Evolutionary conservation across 2,113 vertebrate genomes (phyloP), one percentile per base, ranked within the genome.

Genomic region (Malurus elegans): DNA sequence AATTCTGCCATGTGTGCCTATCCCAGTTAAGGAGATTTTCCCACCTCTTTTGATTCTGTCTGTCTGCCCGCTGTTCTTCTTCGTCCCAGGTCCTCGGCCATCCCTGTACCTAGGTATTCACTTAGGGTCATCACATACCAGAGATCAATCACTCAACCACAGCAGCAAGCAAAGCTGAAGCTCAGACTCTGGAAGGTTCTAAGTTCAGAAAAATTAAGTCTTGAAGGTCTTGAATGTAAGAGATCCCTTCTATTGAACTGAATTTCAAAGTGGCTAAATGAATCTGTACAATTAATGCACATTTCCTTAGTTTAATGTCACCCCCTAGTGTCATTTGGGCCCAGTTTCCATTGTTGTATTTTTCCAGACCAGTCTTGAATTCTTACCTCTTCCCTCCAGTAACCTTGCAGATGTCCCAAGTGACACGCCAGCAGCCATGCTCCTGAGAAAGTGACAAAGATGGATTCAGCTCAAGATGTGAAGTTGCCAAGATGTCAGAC

Each of bases 361-460:
- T 85, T 92, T 50, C 29, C 38, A 36, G 31, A 62, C 8, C 7
- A n/a, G 21, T 66, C 28, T 71, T 48, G 24, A 56, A 56, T 74
- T 80, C 31, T 85, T 62, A 51, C 11, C 13, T 66, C 31, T 74
- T 32, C 12, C 4, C 4, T 14, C n/a, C 28, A 48, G 4, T 21
- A 73, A 38, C 26, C 32, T 38, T 64, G 69, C 15, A 78, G 56
- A 38, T 53, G 14, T 32, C 71, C n/a, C 79, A 78, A 34, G 44
- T 80, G 40, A 76, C 48, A 32, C 0, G 0, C 19, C 1, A 8
- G 24, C 16, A 25, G 47, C n/a, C 17, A 1, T 12, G 20, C 10
- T 67, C 76, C 79, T 64, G 34, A 29, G 38, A 47, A 86, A 72
- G 28, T 36, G 44, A 23, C 28, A 61, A 58, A 58, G 32, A 51